These are phyloP conservation scores for Cryptus viduatorius DNA, from an alignment of 2,888 invertebrate species.

Conservation along the genomic window DNA sequence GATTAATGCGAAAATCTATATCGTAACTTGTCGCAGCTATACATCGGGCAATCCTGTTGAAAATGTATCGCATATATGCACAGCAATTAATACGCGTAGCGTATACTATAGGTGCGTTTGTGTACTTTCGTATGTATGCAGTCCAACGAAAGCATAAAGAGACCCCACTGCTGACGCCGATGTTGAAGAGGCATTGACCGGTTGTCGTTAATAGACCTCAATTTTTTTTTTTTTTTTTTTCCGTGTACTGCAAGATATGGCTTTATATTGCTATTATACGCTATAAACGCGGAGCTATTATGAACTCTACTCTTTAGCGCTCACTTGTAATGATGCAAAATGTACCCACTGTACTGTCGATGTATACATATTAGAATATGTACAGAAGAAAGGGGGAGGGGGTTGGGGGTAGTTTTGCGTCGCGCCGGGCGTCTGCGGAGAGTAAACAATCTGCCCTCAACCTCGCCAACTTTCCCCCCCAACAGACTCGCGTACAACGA, in stretches of 20 bases:
- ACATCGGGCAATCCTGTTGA: neutral
- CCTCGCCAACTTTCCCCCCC: conserved; percentile 51
- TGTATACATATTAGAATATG: neutral
- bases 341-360: neutral
- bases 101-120: neutral
- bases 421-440: conserved; percentile 40
- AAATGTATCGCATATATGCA: neutral
- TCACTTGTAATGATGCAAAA: too few relatives aligned
- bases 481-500: conserved; percentile 38
- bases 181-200: conserved; percentile 49
- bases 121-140: neutral
- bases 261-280: neutral
- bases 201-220: conserved; percentile 52
- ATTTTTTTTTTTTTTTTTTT: conserved; percentile 37
- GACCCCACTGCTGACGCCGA: neutral
- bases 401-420: neutral
- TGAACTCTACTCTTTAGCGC: too few relatives aligned
- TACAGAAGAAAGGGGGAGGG: too few relatives aligned
- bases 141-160: neutral
- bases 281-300: neutral
- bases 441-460: conserved; percentile 55
- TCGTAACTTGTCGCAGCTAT: conserved; percentile 29
- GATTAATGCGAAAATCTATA: conserved; percentile 36
- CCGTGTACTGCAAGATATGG: conserved; percentile 12
- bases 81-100: neutral